Percentiles rank a stretch among this genome's conserved stretches.
Conservation (phyloP, 2,888 invertebrate genomes). For the Macrosoma leucophasiata region DNA sequence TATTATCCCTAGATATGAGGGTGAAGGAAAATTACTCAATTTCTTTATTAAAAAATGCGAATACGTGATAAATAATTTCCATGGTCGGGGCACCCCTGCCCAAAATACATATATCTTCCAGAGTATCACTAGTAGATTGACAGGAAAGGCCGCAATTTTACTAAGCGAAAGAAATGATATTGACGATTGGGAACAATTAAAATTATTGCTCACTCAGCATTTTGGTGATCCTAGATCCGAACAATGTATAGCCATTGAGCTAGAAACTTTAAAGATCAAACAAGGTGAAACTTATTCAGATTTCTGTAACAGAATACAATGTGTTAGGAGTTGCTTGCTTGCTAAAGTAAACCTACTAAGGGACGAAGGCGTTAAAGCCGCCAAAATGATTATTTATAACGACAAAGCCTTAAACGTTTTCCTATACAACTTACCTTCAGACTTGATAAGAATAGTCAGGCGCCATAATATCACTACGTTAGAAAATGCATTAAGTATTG, state of each 20-base stretch:
- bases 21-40: too few relatives aligned
- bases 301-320: conserved; percentile 9
- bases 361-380: background rate
- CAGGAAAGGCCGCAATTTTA: too few relatives aligned
- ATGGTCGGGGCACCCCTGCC: too few relatives aligned
- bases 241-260: conserved; percentile 8
- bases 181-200: too few relatives aligned
- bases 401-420: conserved; percentile 7
- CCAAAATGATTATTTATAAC: conserved; percentile 5
- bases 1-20: too few relatives aligned
- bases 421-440: conserved; percentile 5
- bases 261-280: conserved; percentile 6
- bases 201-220: too few relatives aligned
- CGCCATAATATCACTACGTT: background rate
- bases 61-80: too few relatives aligned
- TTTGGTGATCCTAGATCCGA: background rate
- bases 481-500: conserved; percentile 1
- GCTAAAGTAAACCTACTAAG: conserved; percentile 4
- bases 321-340: conserved; percentile 3
- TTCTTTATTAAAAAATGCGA: too few relatives aligned
- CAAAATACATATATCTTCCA: too few relatives aligned
- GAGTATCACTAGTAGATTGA: too few relatives aligned
- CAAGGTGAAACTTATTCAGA: conserved; percentile 4
- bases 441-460: conserved; percentile 5
- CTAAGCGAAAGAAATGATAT: too few relatives aligned